Evolutionary conservation across 2,113 vertebrate species (phyloP).

Genomic region (Strigops habroptila): DNA sequence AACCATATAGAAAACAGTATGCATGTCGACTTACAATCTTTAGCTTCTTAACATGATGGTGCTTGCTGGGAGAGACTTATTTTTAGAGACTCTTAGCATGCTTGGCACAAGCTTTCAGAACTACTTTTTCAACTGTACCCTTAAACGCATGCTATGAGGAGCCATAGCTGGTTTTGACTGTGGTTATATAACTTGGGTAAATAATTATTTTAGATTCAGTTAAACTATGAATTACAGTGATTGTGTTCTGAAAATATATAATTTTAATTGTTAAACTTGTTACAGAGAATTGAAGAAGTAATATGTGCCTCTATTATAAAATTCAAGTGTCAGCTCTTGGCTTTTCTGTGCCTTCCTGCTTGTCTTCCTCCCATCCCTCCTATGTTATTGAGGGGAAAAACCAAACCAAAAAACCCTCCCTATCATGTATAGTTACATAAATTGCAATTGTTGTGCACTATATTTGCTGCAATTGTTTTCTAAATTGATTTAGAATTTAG

Average conservation of each 20-base stretch:
- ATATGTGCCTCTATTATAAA: background rate
- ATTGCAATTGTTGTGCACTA: background rate
- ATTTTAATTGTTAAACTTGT: background rate
- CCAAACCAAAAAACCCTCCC: background rate
- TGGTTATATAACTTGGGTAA: background rate
- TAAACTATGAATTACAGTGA: background rate
- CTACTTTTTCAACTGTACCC: background rate
- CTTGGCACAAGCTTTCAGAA: constrained; percentile 13
- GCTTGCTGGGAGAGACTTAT: background rate
- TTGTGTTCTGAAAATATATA: background rate
- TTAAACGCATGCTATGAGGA: background rate
- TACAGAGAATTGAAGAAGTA: background rate
- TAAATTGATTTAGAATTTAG: background rate
- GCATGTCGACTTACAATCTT: background rate
- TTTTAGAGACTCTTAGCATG: background rate
- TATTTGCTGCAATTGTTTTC: background rate
- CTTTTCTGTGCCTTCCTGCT: background rate
- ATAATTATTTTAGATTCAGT: background rate
- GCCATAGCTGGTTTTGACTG: background rate
- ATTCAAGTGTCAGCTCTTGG: background rate
- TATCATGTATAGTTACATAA: background rate
- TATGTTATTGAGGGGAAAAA: background rate
- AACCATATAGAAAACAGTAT: background rate
- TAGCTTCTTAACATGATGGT: background rate
- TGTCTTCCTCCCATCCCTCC: background rate